Base-by-base conservation (phyloP, 2,113 vertebrate species). In the Chloroceryle aenea region DNA sequence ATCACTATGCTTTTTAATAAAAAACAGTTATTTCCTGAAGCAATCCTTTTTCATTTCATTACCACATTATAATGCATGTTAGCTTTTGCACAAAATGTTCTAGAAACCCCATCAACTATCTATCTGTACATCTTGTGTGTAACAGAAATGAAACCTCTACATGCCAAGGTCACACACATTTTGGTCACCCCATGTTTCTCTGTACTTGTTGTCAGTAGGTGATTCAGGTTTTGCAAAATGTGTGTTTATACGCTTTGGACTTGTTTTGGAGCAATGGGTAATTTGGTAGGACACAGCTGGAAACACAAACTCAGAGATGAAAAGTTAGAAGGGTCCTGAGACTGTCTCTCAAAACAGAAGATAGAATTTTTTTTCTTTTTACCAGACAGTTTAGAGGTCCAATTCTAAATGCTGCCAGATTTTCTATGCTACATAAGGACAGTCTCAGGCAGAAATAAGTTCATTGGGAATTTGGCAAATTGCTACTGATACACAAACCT, bases 81-180 rank as follows among this genome's bases (percentile, higher is more conserved):
- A 55, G 17, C 69, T 80, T 62, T 76, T 52, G 29, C 23, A 23
- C 2, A 2, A 74, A 34, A 48, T 58, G 17, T 22, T 76, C 47
- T 42, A 68, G 23, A 68, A 80, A 43, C 13, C 9, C 12, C 27
- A 14, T 48, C n/a, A 58, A 50, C 32, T 23, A 29, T 14, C 6
- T 63, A 36, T 10, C n/a, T 50, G 20, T 1, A 0, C 8, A 52
- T 47, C 50, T 67, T 0, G 0, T 15, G 8, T 45, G 58, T 36
- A 72, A 75, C 9, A 56, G 58, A n/a, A 58, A 68, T 30, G 6
- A 85, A 88, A 55, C 8, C 18, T 80, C 27, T 21, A 20, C 43
- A 19, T 40, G 40, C 43, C n/a, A 56, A 63, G 12, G 19, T 34
- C 47, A 78, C 5, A 12, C 12, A 8, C 11, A 21, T 59, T 69